Conservation (phyloP, 2,113 vertebrate species). For the Cygnus buccinator region DNA sequence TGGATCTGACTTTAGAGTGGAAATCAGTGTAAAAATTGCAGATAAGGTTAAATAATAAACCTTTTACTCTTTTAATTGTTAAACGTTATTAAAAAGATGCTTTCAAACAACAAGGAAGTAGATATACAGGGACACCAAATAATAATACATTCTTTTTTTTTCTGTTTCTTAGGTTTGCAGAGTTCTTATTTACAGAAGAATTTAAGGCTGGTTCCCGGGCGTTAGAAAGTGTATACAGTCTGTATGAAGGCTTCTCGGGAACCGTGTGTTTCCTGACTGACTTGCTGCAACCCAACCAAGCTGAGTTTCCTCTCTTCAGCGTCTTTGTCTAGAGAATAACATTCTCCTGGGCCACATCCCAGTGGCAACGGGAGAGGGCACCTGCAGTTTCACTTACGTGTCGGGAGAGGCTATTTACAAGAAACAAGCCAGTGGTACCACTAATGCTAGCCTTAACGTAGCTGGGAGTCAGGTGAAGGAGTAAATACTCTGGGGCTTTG, state of each 20-base stretch:
- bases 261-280: constrained; percentile 90
- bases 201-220: constrained; percentile 86
- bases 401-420: constrained; percentile 59
- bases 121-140: neutral
- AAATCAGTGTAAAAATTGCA: neutral
- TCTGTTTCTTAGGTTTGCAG: constrained; percentile 83
- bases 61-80: neutral
- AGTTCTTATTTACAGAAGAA: constrained; percentile 90
- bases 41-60: neutral
- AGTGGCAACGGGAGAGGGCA: neutral
- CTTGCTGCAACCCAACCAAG: constrained; percentile 87
- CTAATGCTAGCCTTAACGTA: constrained; percentile 73
- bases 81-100: neutral
- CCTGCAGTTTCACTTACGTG: constrained; percentile 40
- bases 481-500: constrained; percentile 31
- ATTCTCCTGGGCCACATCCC: neutral
- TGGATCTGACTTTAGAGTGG: neutral
- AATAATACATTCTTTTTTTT: neutral
- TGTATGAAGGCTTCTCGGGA: constrained; percentile 90
- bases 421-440: constrained; percentile 60
- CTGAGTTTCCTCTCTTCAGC: constrained; percentile 91
- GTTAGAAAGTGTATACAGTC: constrained; percentile 84
- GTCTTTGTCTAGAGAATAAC: constrained; percentile 83
- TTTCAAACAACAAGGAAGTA: neutral
- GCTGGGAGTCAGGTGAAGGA: constrained; percentile 1